These are phyloP conservation scores for Drosophila trichaetosa DNA, from an alignment of 2,888 invertebrate species.

Conservation along the genomic window DNA sequence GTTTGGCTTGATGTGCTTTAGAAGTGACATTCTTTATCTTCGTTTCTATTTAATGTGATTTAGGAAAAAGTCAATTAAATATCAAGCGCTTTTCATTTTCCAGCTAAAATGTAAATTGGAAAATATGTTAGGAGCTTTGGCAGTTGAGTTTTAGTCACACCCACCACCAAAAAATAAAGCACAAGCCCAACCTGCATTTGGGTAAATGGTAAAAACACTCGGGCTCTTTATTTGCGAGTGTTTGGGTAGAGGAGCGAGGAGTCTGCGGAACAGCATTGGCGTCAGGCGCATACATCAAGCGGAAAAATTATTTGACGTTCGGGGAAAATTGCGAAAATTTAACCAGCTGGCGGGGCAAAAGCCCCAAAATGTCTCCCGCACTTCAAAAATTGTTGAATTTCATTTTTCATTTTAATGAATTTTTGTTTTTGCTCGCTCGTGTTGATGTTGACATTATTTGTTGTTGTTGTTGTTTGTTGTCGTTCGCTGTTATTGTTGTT, in stretches of 20 bases:
- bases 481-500: slow-evolving; percentile 28
- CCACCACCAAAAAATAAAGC: neutral
- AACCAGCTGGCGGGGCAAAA: slow-evolving; percentile 30
- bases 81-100: neutral
- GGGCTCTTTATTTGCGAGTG: neutral
- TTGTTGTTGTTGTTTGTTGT: slow-evolving; percentile 26
- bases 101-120: slow-evolving; percentile 30
- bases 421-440: slow-evolving; percentile 58
- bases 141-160: slow-evolving; percentile 11
- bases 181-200: neutral
- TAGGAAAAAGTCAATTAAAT: neutral
- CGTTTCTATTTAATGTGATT: neutral
- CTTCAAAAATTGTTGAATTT: slow-evolving; percentile 77
- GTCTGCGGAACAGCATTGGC: slow-evolving; percentile 22
- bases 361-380: slow-evolving; percentile 42
- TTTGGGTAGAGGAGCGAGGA: slow-evolving; percentile 20
- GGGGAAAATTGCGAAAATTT: slow-evolving; percentile 62
- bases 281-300: slow-evolving; percentile 53
- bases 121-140: slow-evolving; percentile 24
- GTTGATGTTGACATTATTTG: slow-evolving; percentile 44
- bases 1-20: too few species aligned
- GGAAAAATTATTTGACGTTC: slow-evolving; percentile 70
- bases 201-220: slow-evolving; percentile 10
- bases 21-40: neutral
- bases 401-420: slow-evolving; percentile 82